These are phyloP conservation scores for Micrasema longulum DNA, from an alignment of 1,140 invertebrate species.

Conservation along the genomic window DNA sequence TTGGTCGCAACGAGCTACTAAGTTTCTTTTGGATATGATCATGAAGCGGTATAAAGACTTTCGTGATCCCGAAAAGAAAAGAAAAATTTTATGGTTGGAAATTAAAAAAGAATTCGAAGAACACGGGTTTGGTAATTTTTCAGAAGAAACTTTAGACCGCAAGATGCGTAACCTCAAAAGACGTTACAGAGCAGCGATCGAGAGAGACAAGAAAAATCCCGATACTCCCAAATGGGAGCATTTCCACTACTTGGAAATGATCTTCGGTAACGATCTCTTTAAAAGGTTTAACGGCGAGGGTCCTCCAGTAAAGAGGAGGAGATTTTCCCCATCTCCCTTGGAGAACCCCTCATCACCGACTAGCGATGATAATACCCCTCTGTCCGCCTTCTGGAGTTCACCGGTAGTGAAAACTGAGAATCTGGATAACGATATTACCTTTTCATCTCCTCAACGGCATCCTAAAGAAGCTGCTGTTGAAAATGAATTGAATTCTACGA, in stretches of 20 bases:
- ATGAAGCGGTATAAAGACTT: background rate
- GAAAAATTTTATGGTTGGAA: background rate
- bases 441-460: too few species aligned
- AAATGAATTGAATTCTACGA: background rate
- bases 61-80: background rate
- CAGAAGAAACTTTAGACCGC: background rate
- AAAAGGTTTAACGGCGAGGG: background rate
- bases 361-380: too few species aligned
- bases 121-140: background rate
- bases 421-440: too few species aligned
- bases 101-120: conserved; percentile 8
- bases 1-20: background rate
- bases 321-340: too few species aligned
- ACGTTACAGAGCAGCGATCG: background rate
- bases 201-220: background rate
- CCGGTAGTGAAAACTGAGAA: too few species aligned
- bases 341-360: too few species aligned
- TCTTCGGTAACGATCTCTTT: background rate
- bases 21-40: background rate
- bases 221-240: background rate
- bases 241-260: background rate
- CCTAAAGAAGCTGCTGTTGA: background rate
- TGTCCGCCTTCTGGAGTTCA: too few species aligned
- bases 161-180: background rate
- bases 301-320: too few species aligned